Conservation (phyloP, 2,113 vertebrate genomes). For the Eupsittula cactorum region DNA sequence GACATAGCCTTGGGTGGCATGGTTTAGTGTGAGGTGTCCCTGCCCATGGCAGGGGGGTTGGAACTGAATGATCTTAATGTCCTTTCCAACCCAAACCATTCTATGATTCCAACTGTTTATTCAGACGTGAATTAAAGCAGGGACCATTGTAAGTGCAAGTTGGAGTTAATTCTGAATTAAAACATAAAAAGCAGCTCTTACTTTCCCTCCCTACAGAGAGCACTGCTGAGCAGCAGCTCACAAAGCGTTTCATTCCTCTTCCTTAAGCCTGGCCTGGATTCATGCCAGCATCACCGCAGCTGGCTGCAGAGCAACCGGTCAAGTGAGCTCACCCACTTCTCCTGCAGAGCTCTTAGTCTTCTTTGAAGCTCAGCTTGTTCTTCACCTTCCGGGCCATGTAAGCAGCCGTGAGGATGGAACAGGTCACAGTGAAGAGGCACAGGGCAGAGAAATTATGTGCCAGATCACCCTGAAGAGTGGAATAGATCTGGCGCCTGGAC, state of each 20-base stretch:
- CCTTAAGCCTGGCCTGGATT: not conserved
- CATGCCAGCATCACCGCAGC: not conserved
- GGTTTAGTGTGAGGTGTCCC: no score
- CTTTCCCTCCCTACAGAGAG: not conserved
- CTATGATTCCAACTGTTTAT: conserved; percentile 8
- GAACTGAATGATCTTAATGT: no score
- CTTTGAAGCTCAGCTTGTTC: conserved; percentile 78
- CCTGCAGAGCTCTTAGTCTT: conserved; percentile 63
- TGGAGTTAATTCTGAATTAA: not conserved
- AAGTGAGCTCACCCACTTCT: not conserved
- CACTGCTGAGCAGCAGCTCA: not conserved
- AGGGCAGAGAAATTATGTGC: conserved; percentile 84
- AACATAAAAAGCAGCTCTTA: not conserved
- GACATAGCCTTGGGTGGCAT: no score
- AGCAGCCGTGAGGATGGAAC: conserved; percentile 85
- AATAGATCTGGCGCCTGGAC: conserved; percentile 82
- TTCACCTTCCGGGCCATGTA: conserved; percentile 83
- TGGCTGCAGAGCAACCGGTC: accelerated
- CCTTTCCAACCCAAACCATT: no score
- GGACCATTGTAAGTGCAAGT: not conserved
- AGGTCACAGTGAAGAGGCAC: conserved; percentile 85
- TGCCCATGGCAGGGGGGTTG: no score
- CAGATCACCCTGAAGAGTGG: conserved; percentile 80
- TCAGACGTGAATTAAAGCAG: not conserved
- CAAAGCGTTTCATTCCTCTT: not conserved